Evolutionary conservation across 2,797 vertebrate genomes (phyloP), one percentile per base, ranked within the genome.

Genomic region (Microhierax caerulescens): DNA sequence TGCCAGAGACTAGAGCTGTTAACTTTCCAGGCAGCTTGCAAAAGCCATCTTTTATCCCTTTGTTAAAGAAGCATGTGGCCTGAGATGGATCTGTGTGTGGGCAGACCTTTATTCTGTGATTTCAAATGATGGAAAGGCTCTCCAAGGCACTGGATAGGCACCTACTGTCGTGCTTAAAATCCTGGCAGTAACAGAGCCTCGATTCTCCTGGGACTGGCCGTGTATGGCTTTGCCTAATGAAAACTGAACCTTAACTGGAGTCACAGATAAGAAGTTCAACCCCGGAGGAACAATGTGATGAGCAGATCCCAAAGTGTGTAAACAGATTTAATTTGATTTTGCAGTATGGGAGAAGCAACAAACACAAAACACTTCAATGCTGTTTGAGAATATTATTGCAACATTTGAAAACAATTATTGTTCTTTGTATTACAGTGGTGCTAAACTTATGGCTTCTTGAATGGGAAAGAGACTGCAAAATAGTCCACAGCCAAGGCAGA

Each of bases 11-110:
- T 69, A 27, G 82, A 92, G 90, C 95, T 96, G 93, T 36, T 78
- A 36, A 51, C 93, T 84, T 95, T 86, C 93, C 95, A 95, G 95
- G 85, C 93, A 93, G 89, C 47, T 88, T 94, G 88, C 91, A 97
- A 93, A 94, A 94, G 57, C 72, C 79, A 90, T 95, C 91, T 85
- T 95, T 94, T 91, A 88, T 94, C 84, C 85, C 65, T 93, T 94
- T 93, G 88, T 96, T 93, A 59, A 61, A 78, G 95, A 51, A 86
- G 85, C 82, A 70, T 51, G 76, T 78, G 93, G 90, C 78, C 92
- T 24, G 65, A 57, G 91, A 83, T 57, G 76, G 72, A 85, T 77
- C 91, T 93, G 91, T 90, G 85, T 90, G 90, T 90, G 85, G 94
- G 91, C 90, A 95, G 87, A 75, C 64, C 85, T 93, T 91, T 78